Evolutionary conservation across 1,140 invertebrate genomes (phyloP).

Genomic region (Megalopta genalis): DNA sequence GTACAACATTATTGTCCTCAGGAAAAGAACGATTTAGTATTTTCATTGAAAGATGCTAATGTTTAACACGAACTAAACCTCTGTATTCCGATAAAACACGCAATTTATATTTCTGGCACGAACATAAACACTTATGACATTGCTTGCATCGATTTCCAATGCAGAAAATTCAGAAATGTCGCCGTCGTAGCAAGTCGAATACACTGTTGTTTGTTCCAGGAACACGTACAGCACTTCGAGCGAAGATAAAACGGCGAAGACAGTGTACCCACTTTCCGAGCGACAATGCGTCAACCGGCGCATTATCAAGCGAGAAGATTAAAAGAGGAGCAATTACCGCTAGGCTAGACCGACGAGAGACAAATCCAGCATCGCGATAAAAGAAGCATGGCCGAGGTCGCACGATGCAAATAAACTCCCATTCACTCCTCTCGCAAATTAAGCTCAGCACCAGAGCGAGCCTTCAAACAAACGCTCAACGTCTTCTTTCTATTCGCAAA

Average conservation of each 20-base stretch:
- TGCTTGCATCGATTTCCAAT: too few species aligned
- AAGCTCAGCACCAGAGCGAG: not conserved
- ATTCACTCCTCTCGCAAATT: not conserved
- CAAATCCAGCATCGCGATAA: not conserved
- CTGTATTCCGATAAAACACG: too few species aligned
- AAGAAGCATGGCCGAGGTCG: not conserved
- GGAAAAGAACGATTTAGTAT: too few species aligned
- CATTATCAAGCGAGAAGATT: not conserved
- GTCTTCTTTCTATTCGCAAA: not conserved
- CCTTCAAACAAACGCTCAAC: not conserved
- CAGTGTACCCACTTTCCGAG: not conserved
- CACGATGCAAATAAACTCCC: conserved; percentile 1
- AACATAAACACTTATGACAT: too few species aligned
- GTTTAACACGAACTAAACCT: too few species aligned
- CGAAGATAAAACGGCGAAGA: not conserved
- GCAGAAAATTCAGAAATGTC: too few species aligned
- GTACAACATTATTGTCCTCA: too few species aligned
- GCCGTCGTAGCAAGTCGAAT: too few species aligned
- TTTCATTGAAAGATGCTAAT: too few species aligned
- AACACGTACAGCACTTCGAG: not conserved
- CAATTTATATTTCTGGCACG: too few species aligned
- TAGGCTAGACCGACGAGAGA: not conserved
- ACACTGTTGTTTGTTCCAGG: not conserved
- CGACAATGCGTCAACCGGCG: not conserved
- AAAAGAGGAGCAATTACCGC: not conserved